A percentile compares a stretch with the other conserved stretches of the same genome.
These are phyloP conservation scores for Panurus biarmicus DNA, from an alignment of 2,113 vertebrate species.

Conservation along the genomic window DNA sequence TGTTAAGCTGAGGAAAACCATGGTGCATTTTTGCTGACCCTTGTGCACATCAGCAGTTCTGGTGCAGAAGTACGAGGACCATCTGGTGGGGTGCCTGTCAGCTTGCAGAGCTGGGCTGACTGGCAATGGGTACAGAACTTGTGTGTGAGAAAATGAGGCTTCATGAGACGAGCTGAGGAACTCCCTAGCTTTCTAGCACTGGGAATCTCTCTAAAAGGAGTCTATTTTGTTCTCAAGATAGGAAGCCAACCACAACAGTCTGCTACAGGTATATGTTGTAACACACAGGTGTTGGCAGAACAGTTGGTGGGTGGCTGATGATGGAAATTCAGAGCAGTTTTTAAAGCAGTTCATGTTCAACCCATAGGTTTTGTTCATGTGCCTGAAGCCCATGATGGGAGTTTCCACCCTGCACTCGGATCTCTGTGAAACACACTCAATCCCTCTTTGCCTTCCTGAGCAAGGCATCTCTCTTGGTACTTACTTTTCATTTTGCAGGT, in stretches of 20 bases:
- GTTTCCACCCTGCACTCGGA: too few relatives aligned
- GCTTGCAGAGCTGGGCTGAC: background rate
- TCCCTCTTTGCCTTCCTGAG: background rate
- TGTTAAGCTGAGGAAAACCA: background rate
- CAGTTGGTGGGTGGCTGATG: background rate
- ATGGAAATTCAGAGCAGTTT: background rate
- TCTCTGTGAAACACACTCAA: background rate
- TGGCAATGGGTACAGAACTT: background rate
- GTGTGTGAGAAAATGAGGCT: background rate
- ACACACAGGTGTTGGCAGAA: background rate
- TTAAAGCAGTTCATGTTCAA: background rate
- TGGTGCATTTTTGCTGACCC: background rate
- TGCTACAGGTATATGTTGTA: constrained; percentile 7
- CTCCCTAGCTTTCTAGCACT: background rate
- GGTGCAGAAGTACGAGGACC: background rate
- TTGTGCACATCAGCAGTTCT: background rate
- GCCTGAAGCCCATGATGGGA: accelerated
- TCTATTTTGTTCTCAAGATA: background rate
- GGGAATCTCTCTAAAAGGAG: background rate
- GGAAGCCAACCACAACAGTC: background rate
- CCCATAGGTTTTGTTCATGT: background rate
- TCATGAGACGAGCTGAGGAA: background rate
- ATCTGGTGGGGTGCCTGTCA: background rate
- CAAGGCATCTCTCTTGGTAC: background rate
- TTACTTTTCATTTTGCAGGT: background rate